Percentiles rank a stretch among this genome's conserved stretches.
phyloP scores from a whole-genome alignment of 2,113 vertebrate species.

The Catharus fuscescens region DNA sequence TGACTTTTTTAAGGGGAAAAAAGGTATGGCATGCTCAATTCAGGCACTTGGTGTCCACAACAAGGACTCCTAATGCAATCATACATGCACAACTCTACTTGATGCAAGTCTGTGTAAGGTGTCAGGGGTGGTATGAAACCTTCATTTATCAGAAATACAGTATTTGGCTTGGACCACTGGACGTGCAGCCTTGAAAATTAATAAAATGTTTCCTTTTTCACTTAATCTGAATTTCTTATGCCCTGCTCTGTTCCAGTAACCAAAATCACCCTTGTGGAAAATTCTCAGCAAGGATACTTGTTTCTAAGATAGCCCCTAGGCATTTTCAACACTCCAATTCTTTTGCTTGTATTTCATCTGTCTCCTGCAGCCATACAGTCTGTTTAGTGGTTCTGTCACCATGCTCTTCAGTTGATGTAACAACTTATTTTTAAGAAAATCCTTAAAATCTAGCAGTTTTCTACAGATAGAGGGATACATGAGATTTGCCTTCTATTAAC shows the following conservation, averaged over 20 bases:
- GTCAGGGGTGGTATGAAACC: neutral
- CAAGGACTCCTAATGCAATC: neutral
- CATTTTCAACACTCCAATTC: neutral
- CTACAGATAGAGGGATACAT: neutral
- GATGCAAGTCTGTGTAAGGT: neutral
- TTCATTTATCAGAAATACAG: neutral
- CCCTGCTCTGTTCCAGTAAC: neutral
- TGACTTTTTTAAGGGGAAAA: neutral
- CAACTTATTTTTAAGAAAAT: neutral
- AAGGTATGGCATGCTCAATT: neutral
- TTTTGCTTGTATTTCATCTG: neutral
- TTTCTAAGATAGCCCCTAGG: neutral
- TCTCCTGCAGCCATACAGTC: neutral
- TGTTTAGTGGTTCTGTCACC: neutral
- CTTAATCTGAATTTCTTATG: neutral
- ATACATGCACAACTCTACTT: neutral
- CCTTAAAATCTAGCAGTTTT: neutral
- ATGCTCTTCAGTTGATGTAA: neutral
- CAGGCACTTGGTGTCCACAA: neutral
- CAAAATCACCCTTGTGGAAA: neutral
- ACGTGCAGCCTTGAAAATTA: neutral
- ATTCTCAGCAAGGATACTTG: neutral
- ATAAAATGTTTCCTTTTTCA: neutral
- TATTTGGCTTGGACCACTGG: neutral
- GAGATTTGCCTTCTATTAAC: neutral